A percentile compares a stretch with the other conserved stretches of the same genome.
These are phyloP conservation scores for Pelmatolapia mariae DNA, from an alignment of 2,113 vertebrate species.

Conservation along the genomic window DNA sequence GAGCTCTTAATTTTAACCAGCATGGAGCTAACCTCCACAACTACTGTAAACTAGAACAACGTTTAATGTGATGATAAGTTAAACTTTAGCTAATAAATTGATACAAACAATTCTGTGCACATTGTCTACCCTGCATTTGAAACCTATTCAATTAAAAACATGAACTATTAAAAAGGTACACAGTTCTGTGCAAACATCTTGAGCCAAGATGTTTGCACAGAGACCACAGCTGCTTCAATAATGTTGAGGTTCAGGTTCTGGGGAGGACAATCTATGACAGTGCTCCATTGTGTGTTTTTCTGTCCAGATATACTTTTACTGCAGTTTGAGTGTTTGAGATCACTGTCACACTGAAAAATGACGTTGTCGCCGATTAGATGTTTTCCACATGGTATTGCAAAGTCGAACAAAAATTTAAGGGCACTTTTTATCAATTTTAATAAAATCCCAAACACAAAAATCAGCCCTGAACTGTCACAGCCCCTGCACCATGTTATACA, in stretches of 20 bases:
- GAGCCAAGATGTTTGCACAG: background rate
- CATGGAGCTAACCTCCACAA: background rate
- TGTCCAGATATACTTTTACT: background rate
- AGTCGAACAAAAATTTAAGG: background rate
- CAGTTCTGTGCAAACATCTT: background rate
- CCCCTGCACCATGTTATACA: background rate
- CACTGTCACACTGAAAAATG: background rate
- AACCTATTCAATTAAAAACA: background rate
- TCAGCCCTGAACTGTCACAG: background rate
- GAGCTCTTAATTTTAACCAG: background rate
- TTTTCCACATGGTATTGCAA: background rate
- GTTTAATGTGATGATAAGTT: background rate
- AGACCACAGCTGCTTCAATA: background rate
- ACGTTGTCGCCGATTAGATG: background rate
- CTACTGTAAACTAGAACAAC: background rate
- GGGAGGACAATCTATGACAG: background rate
- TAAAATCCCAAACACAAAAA: background rate
- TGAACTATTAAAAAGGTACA: background rate
- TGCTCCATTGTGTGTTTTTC: background rate
- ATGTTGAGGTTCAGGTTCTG: background rate
- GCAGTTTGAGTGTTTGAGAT: background rate
- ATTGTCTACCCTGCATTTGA: background rate
- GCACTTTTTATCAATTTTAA: background rate
- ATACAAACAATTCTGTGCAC: background rate
- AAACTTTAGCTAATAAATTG: background rate